phyloP scores from a whole-genome alignment of 37 sponge, comb jelly and placozoan genomes.

The Petrosia ficiformis region DNA sequence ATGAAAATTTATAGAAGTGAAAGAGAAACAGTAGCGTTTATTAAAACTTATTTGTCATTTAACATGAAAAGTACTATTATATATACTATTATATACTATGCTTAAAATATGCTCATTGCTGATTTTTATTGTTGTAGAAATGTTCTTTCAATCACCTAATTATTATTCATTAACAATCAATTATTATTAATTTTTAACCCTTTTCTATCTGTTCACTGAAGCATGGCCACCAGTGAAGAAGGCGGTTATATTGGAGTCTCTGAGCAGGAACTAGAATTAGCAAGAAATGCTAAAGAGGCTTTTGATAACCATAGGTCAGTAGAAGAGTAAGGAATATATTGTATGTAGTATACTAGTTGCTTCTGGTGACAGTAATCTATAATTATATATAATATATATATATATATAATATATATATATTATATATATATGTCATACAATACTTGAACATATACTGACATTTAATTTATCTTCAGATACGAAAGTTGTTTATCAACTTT shows the following conservation, averaged over 20 bases:
- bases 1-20: too few relatives aligned
- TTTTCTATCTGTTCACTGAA: background rate
- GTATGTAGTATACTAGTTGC: too few relatives aligned
- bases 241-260: constrained; percentile 7
- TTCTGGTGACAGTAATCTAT: too few relatives aligned
- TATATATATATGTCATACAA: too few relatives aligned
- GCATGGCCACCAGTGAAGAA: background rate
- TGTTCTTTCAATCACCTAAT: background rate
- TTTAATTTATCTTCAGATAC: constrained; percentile 28
- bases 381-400: too few relatives aligned
- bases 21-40: too few relatives aligned
- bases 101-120: background rate
- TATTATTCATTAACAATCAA: background rate
- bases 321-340: too few relatives aligned
- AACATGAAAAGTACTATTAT: background rate
- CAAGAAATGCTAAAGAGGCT: constrained; percentile 54
- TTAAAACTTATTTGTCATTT: too few relatives aligned
- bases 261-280: constrained; percentile 50
- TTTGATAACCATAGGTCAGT: constrained; percentile 45
- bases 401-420: too few relatives aligned
- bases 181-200: background rate
- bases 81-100: background rate
- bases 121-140: background rate
- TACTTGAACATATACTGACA: too few relatives aligned
- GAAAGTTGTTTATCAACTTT: constrained; percentile 80